Evolutionary conservation across 1,140 invertebrate genomes (phyloP).

Genomic region (Drosophila teissieri): DNA sequence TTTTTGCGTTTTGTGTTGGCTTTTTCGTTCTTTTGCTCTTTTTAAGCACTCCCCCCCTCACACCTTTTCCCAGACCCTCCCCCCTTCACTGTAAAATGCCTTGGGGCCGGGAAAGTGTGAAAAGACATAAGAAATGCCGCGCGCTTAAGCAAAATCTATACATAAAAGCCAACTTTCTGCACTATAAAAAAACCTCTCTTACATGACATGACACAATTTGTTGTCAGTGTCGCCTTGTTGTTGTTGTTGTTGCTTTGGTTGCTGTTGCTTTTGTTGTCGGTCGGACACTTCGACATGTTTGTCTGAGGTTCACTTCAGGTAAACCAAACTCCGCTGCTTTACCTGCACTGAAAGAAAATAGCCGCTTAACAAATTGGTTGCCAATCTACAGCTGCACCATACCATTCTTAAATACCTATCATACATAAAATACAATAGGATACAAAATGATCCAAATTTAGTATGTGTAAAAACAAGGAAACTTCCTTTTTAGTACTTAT

Average conservation of each 20-base stretch:
- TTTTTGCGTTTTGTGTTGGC: conserved; percentile 14
- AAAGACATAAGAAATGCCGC: conserved; percentile 73
- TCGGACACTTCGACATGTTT: conserved; percentile 72
- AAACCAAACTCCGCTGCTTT: conserved; percentile 22
- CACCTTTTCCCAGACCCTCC: conserved; percentile 3
- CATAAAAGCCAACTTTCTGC: conserved; percentile 65
- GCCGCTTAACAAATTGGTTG: not conserved
- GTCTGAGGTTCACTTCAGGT: conserved; percentile 60
- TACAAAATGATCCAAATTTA: too few species aligned
- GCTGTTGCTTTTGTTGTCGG: conserved; percentile 14
- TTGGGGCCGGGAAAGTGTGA: conserved; percentile 65
- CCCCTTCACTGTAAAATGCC: conserved; percentile 5
- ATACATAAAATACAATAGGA: too few species aligned
- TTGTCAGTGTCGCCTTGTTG: conserved; percentile 57
- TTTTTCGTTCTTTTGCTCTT: conserved; percentile 23
- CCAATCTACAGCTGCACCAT: too few species aligned
- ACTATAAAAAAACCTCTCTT: conserved; percentile 62
- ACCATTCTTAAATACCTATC: too few species aligned
- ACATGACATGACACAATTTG: conserved; percentile 81
- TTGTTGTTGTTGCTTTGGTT: conserved; percentile 30
- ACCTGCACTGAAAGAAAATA: conserved; percentile 3
- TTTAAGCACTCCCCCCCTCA: not conserved
- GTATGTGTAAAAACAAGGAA: too few species aligned
- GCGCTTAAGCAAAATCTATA: conserved; percentile 61
- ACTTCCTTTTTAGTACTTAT: too few species aligned